Percentiles rank a stretch among this genome's conserved stretches.
These are phyloP conservation scores for Miniopterus natalensis DNA, from an alignment of 2,113 vertebrate species.

Conservation along the genomic window DNA sequence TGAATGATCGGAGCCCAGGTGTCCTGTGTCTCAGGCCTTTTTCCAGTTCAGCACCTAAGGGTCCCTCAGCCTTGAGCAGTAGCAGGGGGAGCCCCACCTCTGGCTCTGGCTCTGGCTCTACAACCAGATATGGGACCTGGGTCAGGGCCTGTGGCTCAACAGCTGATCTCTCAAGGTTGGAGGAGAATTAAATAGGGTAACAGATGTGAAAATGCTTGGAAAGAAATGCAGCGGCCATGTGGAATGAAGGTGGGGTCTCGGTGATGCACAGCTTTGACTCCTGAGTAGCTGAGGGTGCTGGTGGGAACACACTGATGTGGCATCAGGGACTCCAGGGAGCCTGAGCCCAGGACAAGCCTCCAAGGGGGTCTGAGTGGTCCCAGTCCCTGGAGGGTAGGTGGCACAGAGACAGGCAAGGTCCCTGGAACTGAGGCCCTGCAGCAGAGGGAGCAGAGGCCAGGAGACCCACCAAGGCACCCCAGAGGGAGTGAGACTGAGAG, in stretches of 20 bases:
- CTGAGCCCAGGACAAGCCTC: neutral
- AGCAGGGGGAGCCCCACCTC: neutral
- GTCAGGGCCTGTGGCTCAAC: neutral
- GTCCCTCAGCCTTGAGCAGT: too few relatives aligned
- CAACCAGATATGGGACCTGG: neutral
- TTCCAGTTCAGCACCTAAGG: neutral
- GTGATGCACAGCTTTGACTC: neutral
- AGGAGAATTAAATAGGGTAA: neutral
- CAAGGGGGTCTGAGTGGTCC: neutral
- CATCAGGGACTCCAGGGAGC: neutral
- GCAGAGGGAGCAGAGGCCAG: neutral
- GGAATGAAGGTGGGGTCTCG: fast-evolving
- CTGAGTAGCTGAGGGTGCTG: neutral
- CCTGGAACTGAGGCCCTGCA: neutral
- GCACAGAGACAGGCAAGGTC: neutral
- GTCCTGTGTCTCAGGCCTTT: neutral
- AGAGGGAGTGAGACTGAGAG: neutral
- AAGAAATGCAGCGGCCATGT: neutral
- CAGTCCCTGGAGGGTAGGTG: neutral
- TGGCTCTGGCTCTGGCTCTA: neutral
- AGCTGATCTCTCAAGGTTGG: neutral
- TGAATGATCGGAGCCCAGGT: neutral
- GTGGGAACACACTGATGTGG: neutral
- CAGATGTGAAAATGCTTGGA: neutral
- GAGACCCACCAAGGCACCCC: neutral